These are phyloP conservation scores for Cyrtorhinus lividipennis DNA, from an alignment of 1,140 invertebrate species.

Conservation along the genomic window DNA sequence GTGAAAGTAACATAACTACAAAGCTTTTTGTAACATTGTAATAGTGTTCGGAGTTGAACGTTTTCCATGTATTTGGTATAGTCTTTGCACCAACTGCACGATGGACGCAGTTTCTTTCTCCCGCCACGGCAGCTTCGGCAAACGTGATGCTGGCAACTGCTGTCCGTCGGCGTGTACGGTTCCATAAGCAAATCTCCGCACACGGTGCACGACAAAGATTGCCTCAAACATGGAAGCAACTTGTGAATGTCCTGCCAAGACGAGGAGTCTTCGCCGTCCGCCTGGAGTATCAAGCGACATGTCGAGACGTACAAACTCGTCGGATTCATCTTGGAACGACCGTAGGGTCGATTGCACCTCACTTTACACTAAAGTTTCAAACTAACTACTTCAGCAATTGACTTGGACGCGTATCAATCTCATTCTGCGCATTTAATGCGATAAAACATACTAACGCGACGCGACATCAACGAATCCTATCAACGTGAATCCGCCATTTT, in stretches of 20 bases:
- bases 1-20: conserved; percentile 64
- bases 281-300: conserved; percentile 60
- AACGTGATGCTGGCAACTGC: conserved; percentile 77
- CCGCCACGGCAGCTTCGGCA: conserved; percentile 68
- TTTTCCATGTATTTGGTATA: conserved; percentile 71
- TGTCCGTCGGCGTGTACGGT: conserved; percentile 62
- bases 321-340: conserved; percentile 62
- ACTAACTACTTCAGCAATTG: no score
- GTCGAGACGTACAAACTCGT: conserved; percentile 71
- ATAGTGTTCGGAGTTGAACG: conserved; percentile 56
- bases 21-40: conserved; percentile 77
- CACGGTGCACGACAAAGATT: conserved; percentile 75
- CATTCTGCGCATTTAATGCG: no score
- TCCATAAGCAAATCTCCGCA: conserved; percentile 68
- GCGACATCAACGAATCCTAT: background rate
- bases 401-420: no score
- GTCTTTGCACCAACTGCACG: conserved; percentile 71
- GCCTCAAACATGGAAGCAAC: conserved; percentile 65
- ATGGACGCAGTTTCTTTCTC: conserved; percentile 66
- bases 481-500: background rate
- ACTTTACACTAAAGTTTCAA: no score
- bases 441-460: background rate
- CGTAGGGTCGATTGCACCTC: no score
- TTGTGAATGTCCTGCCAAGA: conserved; percentile 68
- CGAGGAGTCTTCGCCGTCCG: conserved; percentile 46